These are phyloP conservation scores for Philypnodon macrostomus DNA, from an alignment of 2,797 vertebrate genomes.

Conservation along the genomic window DNA sequence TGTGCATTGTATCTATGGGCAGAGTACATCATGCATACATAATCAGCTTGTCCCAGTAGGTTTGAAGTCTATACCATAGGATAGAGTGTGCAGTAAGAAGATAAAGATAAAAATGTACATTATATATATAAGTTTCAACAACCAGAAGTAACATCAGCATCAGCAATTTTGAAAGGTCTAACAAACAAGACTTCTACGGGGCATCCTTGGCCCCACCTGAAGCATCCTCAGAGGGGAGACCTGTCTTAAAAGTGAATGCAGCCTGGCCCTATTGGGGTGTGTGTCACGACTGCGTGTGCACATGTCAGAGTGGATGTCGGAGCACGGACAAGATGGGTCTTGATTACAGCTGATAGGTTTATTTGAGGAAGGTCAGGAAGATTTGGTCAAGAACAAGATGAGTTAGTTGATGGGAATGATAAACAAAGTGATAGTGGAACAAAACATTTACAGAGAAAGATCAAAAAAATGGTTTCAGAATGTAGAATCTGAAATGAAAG, in stretches of 20 bases:
- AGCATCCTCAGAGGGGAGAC: conserved; percentile 45
- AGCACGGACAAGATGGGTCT: conserved; percentile 51
- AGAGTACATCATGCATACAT: too few species aligned
- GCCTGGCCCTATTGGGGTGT: conserved; percentile 7
- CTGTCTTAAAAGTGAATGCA: conserved; percentile 34
- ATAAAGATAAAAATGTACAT: too few species aligned
- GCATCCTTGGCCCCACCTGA: conserved; percentile 19
- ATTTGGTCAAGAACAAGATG: conserved; percentile 56
- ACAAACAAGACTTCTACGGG: too few species aligned
- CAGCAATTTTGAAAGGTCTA: too few species aligned
- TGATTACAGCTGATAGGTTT: conserved; percentile 72
- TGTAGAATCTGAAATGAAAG: conserved; percentile 14
- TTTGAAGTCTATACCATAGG: too few species aligned
- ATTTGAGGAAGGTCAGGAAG: conserved; percentile 69
- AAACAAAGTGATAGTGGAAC: conserved; percentile 35
- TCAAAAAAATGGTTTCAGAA: conserved; percentile 22
- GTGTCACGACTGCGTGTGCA: conserved; percentile 25
- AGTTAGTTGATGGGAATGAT: conserved; percentile 61
- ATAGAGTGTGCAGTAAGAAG: too few species aligned
- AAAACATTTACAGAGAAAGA: conserved; percentile 27
- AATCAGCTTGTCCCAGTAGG: too few species aligned
- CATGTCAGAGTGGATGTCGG: conserved; percentile 54
- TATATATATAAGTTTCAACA: too few species aligned
- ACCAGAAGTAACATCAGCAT: too few species aligned
- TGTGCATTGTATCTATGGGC: too few species aligned